phyloP scores from a whole-genome alignment of 1,140 invertebrate genomes.

The Berghia stephanieae region DNA sequence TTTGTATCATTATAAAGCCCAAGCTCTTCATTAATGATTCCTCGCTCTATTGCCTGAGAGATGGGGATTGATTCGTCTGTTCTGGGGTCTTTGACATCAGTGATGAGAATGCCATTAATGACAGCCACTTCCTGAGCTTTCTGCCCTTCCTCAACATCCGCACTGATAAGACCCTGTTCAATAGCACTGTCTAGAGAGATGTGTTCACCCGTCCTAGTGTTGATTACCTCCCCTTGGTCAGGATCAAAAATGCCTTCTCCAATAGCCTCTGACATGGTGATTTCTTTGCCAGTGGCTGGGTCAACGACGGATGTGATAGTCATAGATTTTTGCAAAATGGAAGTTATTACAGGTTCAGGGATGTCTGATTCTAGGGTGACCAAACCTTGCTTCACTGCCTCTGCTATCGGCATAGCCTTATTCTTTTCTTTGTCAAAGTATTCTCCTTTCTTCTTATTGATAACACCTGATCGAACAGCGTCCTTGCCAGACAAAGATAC shows the following conservation, averaged over 20 bases:
- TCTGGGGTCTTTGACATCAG: conserved; percentile 71
- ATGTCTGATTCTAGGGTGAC: conserved; percentile 41
- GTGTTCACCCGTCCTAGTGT: conserved; percentile 53
- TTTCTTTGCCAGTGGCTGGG: conserved; percentile 72
- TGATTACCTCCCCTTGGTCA: conserved; percentile 58
- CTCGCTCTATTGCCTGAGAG: conserved; percentile 62
- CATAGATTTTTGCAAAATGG: conserved; percentile 84
- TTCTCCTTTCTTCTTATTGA: conserved; percentile 66
- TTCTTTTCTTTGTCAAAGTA: conserved; percentile 80
- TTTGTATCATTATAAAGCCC: conserved; percentile 75
- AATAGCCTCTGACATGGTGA: conserved; percentile 84
- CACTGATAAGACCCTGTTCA: conserved; percentile 60
- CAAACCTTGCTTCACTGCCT: conserved; percentile 74
- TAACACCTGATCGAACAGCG: conserved; percentile 80
- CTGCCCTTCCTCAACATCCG: conserved; percentile 66
- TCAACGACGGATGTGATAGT: conserved; percentile 66
- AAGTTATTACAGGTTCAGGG: conserved; percentile 75
- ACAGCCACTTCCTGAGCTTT: conserved; percentile 43
- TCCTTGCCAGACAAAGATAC: conserved; percentile 78
- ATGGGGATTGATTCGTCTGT: conserved; percentile 78
- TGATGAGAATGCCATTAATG: conserved; percentile 47
- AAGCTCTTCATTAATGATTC: conserved; percentile 57
- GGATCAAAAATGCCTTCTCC: conserved; percentile 72
- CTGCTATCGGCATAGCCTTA: conserved; percentile 79
- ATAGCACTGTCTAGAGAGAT: conserved; percentile 75